Percentiles rank a stretch among this genome's conserved stretches.
Conservation (phyloP, 2,888 invertebrate species). For the Netelia melanura region DNA sequence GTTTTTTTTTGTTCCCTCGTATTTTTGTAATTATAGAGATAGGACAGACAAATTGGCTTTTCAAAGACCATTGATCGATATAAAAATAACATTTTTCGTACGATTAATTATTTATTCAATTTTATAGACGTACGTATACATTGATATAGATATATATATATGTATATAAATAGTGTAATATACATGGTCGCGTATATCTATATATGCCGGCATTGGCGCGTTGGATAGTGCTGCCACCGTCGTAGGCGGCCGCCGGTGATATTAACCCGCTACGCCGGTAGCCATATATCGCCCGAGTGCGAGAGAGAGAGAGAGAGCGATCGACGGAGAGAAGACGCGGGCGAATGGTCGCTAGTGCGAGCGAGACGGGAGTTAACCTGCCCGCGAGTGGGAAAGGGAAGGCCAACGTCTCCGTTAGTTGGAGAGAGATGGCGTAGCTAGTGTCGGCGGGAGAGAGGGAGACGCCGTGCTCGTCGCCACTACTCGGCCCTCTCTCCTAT, state of each 20-base stretch:
- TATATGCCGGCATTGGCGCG: conserved; percentile 30
- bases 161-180: background rate
- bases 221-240: conserved; percentile 80
- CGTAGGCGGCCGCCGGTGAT: conserved; percentile 75
- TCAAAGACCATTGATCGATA: background rate
- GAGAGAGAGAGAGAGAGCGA: too few relatives aligned
- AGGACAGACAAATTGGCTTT: conserved; percentile 48
- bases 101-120: too few relatives aligned
- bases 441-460: conserved; percentile 71
- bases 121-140: background rate
- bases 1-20: background rate
- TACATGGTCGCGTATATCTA: background rate
- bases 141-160: background rate
- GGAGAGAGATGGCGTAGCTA: too few relatives aligned
- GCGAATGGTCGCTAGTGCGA: too few relatives aligned
- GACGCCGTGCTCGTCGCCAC: conserved; percentile 72
- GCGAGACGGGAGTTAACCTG: background rate
- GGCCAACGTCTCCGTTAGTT: background rate
- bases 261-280: conserved; percentile 65
- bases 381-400: conserved; percentile 30
- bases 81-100: background rate
- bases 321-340: too few relatives aligned
- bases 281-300: conserved; percentile 8
- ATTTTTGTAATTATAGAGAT: conserved; percentile 53
- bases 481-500: conserved; percentile 74